Conservation (phyloP, 2,797 vertebrate species). For the Eulemur rubriventer region DNA sequence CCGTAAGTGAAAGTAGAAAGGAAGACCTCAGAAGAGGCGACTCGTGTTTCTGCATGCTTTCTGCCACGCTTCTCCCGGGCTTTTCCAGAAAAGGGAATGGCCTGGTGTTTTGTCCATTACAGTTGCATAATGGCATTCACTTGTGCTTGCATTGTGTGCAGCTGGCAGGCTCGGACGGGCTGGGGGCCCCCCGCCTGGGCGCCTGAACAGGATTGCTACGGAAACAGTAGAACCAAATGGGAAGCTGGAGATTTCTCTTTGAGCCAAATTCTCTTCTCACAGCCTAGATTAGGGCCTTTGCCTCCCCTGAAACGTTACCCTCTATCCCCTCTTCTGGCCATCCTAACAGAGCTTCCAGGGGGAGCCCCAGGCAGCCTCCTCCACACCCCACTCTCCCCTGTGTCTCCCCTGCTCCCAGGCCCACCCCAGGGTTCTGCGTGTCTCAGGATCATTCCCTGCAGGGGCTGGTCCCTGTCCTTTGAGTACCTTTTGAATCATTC, state of each 20-base stretch:
- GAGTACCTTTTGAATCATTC: neutral
- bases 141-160: conserved; percentile 58
- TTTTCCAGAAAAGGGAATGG: conserved; percentile 83
- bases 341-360: neutral
- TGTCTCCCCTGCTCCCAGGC: neutral
- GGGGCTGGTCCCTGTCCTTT: neutral
- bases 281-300: neutral
- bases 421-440: neutral
- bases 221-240: neutral
- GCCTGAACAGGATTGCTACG: neutral
- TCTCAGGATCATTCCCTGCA: neutral
- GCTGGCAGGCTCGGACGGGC: neutral
- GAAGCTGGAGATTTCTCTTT: neutral
- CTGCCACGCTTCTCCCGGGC: conserved; percentile 62
- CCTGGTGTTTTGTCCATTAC: conserved; percentile 64
- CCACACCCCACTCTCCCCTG: accelerated
- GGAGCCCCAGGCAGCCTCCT: accelerated
- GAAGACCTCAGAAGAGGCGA: neutral
- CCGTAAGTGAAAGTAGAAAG: conserved; percentile 29
- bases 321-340: neutral
- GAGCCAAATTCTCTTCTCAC: neutral
- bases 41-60: conserved; percentile 26
- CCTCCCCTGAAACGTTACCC: neutral
- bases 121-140: conserved; percentile 77
- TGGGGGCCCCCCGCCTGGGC: neutral